Evolutionary conservation across 2,888 invertebrate genomes (phyloP), one percentile per base, ranked within the genome.

Genomic region (Patella pellucida): DNA sequence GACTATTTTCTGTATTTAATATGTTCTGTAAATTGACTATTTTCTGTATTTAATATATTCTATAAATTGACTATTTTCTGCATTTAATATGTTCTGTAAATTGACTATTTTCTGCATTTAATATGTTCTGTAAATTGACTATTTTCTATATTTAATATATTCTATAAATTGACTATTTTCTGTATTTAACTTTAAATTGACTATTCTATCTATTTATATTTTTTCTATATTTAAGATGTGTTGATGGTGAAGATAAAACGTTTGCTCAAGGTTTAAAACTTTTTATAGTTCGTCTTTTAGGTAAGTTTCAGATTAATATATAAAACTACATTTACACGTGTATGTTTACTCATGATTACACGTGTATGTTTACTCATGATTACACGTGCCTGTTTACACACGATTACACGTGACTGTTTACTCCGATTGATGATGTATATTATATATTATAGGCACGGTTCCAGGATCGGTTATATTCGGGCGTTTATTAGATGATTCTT

Each of bases 391-490:
- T 52, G 16, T 12, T 27, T 27, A 41, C 31, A 5, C 31, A 41
- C 7, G 31, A 31, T 41, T 41, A 41, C 31, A 41, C 31, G 7
- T 5, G 31, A 0, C 31, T 0, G 31, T 41, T 41, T 31, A 31
- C 31, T 4, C 31, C n/a, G n/a, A n/a, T n/a, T n/a, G n/a, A n/a
- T n/a, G n/a, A n/a, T n/a, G n/a, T n/a, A n/a, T 69, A 11, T 69
- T 14, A 16, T 69, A 19, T 27, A 51, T 1, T 79, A 15, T 77
- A 85, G 85, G 85, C 11, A 82, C 83, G 0, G 78, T 95, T 79
- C 94, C 95, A 0, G 94, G 94, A 5, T 94, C 95, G 0, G 94
- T 95, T 76, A 90, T 95, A 70, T 95, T 95, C 85, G 95, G 95
- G 0, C 92, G 93, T n/a, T 27, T n/a, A n/a, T n/a, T n/a, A n/a